phyloP scores from a whole-genome alignment of 2,888 invertebrate species.

The Lasioglossum villosulum region DNA sequence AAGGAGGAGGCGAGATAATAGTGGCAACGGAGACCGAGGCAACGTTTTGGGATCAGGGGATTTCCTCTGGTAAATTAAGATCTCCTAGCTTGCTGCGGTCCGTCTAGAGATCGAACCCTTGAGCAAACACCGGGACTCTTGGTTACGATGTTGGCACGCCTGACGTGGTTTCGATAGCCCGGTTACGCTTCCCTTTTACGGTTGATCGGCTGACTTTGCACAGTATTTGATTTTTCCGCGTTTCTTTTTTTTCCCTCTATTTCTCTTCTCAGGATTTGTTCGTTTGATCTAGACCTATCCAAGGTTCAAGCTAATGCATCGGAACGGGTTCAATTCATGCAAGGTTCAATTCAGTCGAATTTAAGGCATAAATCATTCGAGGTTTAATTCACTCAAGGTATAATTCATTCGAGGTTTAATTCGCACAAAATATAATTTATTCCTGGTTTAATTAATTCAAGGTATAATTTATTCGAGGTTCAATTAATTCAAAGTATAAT shows the following conservation, averaged over 20 bases:
- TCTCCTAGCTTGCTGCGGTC: neutral
- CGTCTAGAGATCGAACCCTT: slow-evolving; percentile 34
- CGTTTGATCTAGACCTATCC: neutral
- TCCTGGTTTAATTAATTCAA: neutral
- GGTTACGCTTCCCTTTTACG: neutral
- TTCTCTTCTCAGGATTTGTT: neutral
- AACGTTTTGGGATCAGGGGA: slow-evolving; percentile 38
- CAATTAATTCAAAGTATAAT: too few species aligned
- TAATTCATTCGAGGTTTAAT: too few species aligned
- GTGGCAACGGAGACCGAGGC: slow-evolving; percentile 8
- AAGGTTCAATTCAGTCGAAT: too few species aligned
- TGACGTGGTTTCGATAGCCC: slow-evolving; percentile 20
- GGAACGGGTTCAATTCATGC: too few species aligned
- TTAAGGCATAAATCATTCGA: too few species aligned
- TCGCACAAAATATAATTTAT: too few species aligned
- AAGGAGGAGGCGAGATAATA: slow-evolving; percentile 30
- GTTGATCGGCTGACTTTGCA: neutral
- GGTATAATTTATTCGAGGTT: too few species aligned
- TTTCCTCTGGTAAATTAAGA: slow-evolving; percentile 47
- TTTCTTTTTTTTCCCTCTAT: too few species aligned
- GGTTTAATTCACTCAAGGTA: too few species aligned
- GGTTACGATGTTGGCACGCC: slow-evolving; percentile 18
- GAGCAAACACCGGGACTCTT: slow-evolving; percentile 34
- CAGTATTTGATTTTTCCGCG: neutral
- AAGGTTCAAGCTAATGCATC: too few species aligned